A percentile compares a stretch with the other conserved stretches of the same genome.
Evolutionary conservation across 2,113 vertebrate species (phyloP).

Genomic region (Elaphurus davidianus): DNA sequence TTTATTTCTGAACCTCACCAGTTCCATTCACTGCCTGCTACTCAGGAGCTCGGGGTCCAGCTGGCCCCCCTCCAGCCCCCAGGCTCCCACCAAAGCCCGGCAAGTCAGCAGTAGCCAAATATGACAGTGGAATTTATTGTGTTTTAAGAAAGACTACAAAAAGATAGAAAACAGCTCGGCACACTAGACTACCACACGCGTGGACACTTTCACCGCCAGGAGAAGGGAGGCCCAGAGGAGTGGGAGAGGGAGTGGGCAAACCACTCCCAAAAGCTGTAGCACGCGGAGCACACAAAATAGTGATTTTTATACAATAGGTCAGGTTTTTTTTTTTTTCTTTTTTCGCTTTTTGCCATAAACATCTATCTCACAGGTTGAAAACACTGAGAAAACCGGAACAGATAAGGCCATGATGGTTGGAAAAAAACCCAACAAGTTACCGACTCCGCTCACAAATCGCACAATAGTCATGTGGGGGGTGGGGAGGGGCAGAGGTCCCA

Average conservation of each 20-base stretch:
- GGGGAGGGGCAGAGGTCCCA: constrained; percentile 57
- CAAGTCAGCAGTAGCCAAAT: constrained; percentile 63
- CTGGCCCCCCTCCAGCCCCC: neutral
- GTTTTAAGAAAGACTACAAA: constrained; percentile 86
- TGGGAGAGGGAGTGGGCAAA: constrained; percentile 42
- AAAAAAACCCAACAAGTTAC: constrained; percentile 78
- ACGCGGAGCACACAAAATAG: constrained; percentile 77
- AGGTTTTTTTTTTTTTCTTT: neutral
- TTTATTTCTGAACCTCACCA: constrained; percentile 64
- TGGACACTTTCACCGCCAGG: constrained; percentile 70
- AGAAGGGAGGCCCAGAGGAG: constrained; percentile 10
- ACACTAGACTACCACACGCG: constrained; percentile 75
- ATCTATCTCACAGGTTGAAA: constrained; percentile 79
- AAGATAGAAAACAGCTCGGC: constrained; percentile 83
- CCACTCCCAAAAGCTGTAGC: constrained; percentile 69
- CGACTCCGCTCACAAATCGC: constrained; percentile 77
- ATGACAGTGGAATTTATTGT: constrained; percentile 81
- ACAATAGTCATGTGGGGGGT: constrained; percentile 70
- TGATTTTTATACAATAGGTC: constrained; percentile 76
- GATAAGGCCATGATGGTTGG: constrained; percentile 86
- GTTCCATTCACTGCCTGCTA: neutral
- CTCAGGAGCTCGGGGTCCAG: neutral
- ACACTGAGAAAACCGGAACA: constrained; percentile 80
- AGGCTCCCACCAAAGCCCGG: neutral
- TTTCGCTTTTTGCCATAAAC: constrained; percentile 72